Evolutionary conservation across 2,888 invertebrate genomes (phyloP).

Genomic region (Machimus rusticus): DNA sequence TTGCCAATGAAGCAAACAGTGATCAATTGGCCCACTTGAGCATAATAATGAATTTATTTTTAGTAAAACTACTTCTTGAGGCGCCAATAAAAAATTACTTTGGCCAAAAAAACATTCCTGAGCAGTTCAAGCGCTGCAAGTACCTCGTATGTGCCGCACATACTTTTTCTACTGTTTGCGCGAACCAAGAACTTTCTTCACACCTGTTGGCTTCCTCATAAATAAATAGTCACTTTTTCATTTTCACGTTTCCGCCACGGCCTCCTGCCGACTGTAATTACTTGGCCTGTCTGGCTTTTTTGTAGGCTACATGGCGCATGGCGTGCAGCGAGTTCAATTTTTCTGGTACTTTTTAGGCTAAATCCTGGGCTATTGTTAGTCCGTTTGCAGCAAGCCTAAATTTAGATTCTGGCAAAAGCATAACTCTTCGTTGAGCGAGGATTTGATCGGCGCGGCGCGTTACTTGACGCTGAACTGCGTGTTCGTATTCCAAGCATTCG

Average conservation of each 20-base stretch:
- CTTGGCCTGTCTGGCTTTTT: not conserved
- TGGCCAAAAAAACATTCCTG: not conserved
- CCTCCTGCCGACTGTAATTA: not conserved
- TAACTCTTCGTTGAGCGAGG: not conserved
- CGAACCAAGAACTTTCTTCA: not conserved
- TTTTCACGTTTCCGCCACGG: not conserved
- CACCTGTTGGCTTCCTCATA: not conserved
- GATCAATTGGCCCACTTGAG: not conserved
- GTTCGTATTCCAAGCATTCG: not conserved
- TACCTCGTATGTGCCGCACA: not conserved
- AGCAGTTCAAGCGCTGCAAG: not conserved
- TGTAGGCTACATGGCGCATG: not conserved
- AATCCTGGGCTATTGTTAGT: not conserved
- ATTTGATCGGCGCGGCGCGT: not conserved
- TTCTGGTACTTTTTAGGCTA: not conserved
- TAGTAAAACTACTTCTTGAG: not conserved
- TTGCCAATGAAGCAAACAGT: not conserved
- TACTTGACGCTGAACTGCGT: not conserved
- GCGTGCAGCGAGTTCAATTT: not conserved
- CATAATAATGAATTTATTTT: not conserved
- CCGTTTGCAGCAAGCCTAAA: not conserved
- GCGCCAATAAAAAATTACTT: not conserved
- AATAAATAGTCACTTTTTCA: not conserved
- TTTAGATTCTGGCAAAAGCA: not conserved
- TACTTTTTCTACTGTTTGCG: not conserved